phyloP scores from a whole-genome alignment of 2,888 invertebrate genomes.

The Xanthorhoe spadicearia region DNA sequence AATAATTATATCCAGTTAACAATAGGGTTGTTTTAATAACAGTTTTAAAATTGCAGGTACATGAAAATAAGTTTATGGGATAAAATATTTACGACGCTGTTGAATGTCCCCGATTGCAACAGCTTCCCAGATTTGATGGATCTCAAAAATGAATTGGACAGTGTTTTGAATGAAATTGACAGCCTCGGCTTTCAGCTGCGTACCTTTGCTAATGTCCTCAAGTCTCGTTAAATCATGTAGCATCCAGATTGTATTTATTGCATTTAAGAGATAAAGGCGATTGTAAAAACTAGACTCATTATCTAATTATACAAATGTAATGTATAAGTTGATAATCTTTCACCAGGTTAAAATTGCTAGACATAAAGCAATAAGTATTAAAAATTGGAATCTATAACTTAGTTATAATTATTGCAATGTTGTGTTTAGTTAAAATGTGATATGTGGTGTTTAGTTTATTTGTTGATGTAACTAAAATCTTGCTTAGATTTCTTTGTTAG shows the following conservation, averaged over 20 bases:
- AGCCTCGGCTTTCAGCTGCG: constrained; percentile 72
- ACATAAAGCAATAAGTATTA: constrained; percentile 73
- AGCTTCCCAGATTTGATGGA: constrained; percentile 89
- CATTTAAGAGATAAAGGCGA: constrained; percentile 77
- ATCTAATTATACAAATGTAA: constrained; percentile 67
- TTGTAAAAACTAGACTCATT: constrained; percentile 75
- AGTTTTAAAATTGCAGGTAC: constrained; percentile 80
- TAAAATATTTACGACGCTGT: constrained; percentile 90
- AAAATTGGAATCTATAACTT: constrained; percentile 65
- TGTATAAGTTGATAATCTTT: constrained; percentile 50
- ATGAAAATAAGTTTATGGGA: constrained; percentile 91
- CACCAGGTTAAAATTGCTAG: constrained; percentile 61
- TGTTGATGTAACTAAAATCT: constrained; percentile 66
- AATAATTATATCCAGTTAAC: too few relatives aligned
- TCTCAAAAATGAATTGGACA: constrained; percentile 79
- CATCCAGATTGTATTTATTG: constrained; percentile 77
- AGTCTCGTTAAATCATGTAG: constrained; percentile 76
- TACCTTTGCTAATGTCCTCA: constrained; percentile 82
- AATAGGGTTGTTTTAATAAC: neutral
- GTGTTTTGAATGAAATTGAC: constrained; percentile 68
- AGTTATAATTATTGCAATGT: constrained; percentile 62
- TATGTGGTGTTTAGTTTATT: constrained; percentile 69
- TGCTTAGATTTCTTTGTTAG: constrained; percentile 42
- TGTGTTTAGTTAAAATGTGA: constrained; percentile 82
- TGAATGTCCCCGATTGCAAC: constrained; percentile 92